Evolutionary conservation across 2,797 vertebrate genomes (phyloP).

Genomic region (Pipistrellus pygmaeus): DNA sequence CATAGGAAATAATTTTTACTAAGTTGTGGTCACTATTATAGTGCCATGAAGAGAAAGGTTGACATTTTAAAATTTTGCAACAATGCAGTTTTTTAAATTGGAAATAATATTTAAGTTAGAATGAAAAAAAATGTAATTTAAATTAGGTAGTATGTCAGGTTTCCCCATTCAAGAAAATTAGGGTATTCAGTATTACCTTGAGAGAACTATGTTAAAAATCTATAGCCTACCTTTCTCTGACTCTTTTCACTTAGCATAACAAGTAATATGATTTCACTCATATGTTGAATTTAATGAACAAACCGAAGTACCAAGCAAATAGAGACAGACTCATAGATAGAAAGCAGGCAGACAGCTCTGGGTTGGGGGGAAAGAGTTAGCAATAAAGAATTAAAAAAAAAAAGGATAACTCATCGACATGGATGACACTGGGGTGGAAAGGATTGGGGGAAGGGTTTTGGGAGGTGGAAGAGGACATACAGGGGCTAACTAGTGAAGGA

Average conservation of each 20-base stretch:
- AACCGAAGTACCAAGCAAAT: background rate
- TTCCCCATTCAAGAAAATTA: conserved; percentile 30
- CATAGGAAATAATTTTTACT: conserved; percentile 18
- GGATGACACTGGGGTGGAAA: background rate
- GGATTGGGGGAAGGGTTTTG: background rate
- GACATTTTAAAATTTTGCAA: background rate
- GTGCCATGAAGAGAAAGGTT: background rate
- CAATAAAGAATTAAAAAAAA: background rate
- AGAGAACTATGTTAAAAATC: background rate
- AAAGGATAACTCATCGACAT: background rate
- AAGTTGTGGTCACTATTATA: background rate
- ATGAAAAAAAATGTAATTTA: background rate
- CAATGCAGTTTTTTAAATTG: background rate
- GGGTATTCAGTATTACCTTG: background rate
- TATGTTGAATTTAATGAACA: background rate
- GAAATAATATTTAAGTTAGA: conserved; percentile 41
- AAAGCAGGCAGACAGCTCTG: background rate
- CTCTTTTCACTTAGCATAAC: background rate
- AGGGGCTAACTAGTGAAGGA: background rate
- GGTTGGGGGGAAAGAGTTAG: background rate
- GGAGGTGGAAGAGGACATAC: background rate
- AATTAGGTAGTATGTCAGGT: background rate
- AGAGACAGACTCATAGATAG: background rate
- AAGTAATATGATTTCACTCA: background rate
- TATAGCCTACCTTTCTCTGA: background rate